Evolutionary conservation across 2,113 vertebrate genomes (phyloP).

Genomic region (Zosterops borbonicus): DNA sequence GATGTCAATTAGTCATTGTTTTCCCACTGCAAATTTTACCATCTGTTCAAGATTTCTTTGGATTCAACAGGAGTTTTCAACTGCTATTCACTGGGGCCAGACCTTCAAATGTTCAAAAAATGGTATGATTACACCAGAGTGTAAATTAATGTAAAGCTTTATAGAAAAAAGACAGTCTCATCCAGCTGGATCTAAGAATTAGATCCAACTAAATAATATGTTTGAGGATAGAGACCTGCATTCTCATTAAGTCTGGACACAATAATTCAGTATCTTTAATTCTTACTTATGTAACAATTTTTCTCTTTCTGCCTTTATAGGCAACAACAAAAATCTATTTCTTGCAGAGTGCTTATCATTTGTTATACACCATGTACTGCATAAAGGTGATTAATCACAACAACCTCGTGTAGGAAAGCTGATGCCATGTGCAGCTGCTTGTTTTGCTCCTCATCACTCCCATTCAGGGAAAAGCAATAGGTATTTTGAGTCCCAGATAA

Average conservation of each 20-base stretch:
- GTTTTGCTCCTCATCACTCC: not conserved
- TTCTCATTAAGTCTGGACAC: not conserved
- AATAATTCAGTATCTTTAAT: not conserved
- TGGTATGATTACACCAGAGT: not conserved
- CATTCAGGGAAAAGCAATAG: not conserved
- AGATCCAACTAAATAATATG: not conserved
- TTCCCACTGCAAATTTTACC: not conserved
- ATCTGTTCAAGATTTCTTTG: conserved; percentile 18
- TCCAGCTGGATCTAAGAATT: not conserved
- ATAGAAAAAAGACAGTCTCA: not conserved
- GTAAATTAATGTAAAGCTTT: not conserved
- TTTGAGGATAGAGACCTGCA: not conserved
- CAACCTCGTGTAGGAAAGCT: not conserved
- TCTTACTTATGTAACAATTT: not conserved
- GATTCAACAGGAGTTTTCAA: not conserved
- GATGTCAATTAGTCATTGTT: conserved; percentile 40
- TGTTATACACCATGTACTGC: not conserved
- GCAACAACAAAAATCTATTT: not conserved
- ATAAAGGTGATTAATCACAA: not conserved
- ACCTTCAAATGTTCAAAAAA: not conserved
- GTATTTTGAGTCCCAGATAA: not conserved
- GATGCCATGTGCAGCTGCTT: not conserved
- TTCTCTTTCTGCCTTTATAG: not conserved
- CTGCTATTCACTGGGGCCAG: not conserved
- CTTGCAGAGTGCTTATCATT: not conserved